Evolutionary conservation across 2,797 vertebrate genomes (phyloP).

Genomic region (Tokudaia tokunoshimensis): DNA sequence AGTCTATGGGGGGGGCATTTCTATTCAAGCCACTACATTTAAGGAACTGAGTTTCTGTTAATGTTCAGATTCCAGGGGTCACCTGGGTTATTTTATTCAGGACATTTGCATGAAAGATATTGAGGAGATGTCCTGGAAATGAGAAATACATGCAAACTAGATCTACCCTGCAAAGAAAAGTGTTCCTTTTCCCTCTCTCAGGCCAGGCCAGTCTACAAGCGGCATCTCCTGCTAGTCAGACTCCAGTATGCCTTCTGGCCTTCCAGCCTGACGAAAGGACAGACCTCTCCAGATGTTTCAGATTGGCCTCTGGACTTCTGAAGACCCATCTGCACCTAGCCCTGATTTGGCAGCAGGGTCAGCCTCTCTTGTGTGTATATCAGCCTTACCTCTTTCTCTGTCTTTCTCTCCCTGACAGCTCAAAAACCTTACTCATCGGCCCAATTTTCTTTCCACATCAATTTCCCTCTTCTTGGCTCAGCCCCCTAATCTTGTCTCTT

Average conservation of each 20-base stretch:
- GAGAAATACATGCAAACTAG: not conserved
- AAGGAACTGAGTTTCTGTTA: not conserved
- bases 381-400: not conserved
- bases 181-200: not conserved
- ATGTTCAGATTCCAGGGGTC: not conserved
- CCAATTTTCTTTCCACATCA: not conserved
- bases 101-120: not conserved
- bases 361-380: fast-evolving
- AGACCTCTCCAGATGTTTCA: not conserved
- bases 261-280: not conserved
- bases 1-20: not conserved
- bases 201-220: not conserved
- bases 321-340: not conserved
- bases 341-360: fast-evolving
- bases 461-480: not conserved
- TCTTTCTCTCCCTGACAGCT: not conserved
- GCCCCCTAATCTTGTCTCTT: not conserved
- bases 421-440: not conserved
- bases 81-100: not conserved
- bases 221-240: not conserved
- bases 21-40: not conserved
- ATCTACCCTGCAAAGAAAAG: not conserved
- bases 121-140: not conserved
- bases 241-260: not conserved
- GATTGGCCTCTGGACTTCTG: not conserved